Evolutionary conservation across 2,797 vertebrate genomes (phyloP).

Genomic region (Amblyopsis hoosieri): DNA sequence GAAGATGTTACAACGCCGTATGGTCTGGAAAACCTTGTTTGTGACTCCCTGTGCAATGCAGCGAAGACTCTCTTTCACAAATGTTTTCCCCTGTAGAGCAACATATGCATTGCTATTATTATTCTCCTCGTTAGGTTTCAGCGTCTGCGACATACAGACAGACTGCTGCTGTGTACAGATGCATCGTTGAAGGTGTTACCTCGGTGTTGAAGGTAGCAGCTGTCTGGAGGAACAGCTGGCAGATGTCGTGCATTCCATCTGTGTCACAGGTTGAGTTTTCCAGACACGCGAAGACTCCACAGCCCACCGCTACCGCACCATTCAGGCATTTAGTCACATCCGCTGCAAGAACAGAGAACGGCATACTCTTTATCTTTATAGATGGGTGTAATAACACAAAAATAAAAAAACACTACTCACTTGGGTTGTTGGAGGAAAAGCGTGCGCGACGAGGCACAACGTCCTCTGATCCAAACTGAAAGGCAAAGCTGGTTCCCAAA

Average conservation of each 20-base stretch:
- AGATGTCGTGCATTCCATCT: slow-evolving; percentile 93
- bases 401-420: slow-evolving; percentile 60
- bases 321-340: slow-evolving; percentile 91
- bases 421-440: slow-evolving; percentile 75
- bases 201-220: slow-evolving; percentile 95
- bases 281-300: slow-evolving; percentile 92
- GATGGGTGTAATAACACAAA: background rate
- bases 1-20: slow-evolving; percentile 90
- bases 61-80: slow-evolving; percentile 94
- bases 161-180: background rate
- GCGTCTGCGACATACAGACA: background rate
- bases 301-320: slow-evolving; percentile 88
- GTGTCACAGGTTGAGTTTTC: slow-evolving; percentile 98
- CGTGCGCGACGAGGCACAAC: slow-evolving; percentile 68
- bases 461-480: slow-evolving; percentile 60
- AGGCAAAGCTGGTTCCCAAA: slow-evolving; percentile 46
- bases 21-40: slow-evolving; percentile 87
- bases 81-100: slow-evolving; percentile 40
- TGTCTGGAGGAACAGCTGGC: slow-evolving; percentile 89
- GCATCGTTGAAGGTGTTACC: slow-evolving; percentile 66
- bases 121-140: too few relatives aligned
- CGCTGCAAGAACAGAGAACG: slow-evolving; percentile 62
- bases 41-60: slow-evolving; percentile 90
- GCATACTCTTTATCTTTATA: background rate
- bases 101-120: background rate